Evolutionary conservation across 2,888 invertebrate genomes (phyloP), one percentile per base, ranked within the genome.

Genomic region (Lasioglossum pauxillum): DNA sequence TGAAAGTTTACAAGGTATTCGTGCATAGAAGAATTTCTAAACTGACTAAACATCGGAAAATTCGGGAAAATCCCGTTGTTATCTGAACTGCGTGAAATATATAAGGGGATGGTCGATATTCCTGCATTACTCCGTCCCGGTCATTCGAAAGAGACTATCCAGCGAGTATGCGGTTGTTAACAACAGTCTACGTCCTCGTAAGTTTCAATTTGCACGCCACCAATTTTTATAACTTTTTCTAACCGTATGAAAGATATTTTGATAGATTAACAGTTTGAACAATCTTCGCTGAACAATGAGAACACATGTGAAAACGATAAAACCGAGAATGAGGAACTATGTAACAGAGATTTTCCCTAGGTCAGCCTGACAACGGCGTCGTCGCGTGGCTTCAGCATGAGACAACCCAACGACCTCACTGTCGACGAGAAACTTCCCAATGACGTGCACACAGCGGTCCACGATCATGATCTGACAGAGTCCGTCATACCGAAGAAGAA

Each of bases 1-100:
- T 75, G 82, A 86, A 86, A 84, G 78, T 69, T 82, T 78, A 19
- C n/a, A 5, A 44, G 71, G 74, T 74, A 75, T 60, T 46, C 7
- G 27, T 12, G 44, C 35, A 10, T 5, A 8, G 23, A 23, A 64
- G 23, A 0, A 3, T 79, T 27, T 10, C n/a, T 7, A 23, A 38
- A 76, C 41, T 77, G 46, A 31, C 67, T 31, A 4, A 14, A 53
- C 53, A 74, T n/a, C 38, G 49, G 53, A 46, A 46, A 79, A 81
- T 80, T 31, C 12, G 71, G 27, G 64, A 77, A 85, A 82, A 64
- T 49, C 27, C 10, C 7, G 35, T 16, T 41, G 38, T 80, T 77
- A 71, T 71, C 67, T 27, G 27, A 19, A 57, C 10, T 27, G 8
- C 4, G 19, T 4, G 14, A 41, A 4, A 27, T 85, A 80, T 83